phyloP scores from a whole-genome alignment of 2,113 vertebrate genomes.

The Phodopus roborovskii region DNA sequence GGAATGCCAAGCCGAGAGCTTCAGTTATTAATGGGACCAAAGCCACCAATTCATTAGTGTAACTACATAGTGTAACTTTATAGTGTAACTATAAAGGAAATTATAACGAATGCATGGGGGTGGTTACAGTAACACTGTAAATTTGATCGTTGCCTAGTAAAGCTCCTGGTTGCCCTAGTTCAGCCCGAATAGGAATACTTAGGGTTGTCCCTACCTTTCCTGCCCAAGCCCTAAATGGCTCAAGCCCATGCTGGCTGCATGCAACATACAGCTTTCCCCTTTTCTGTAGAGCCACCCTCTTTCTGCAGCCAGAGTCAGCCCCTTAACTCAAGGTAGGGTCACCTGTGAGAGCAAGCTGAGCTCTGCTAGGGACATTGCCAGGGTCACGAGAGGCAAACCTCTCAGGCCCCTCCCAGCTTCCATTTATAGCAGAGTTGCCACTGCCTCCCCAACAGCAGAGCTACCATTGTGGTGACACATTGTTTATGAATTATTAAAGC shows the following conservation, averaged over 20 bases:
- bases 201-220: neutral
- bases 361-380: too few species aligned
- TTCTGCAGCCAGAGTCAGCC: too few species aligned
- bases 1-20: neutral
- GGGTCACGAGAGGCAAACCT: too few species aligned
- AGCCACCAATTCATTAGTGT: neutral
- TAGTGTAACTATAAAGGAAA: neutral
- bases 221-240: neutral
- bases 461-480: too few species aligned
- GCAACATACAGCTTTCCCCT: too few species aligned
- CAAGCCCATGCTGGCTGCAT: too few species aligned
- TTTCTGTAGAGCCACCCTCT: too few species aligned
- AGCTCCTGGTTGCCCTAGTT: neutral
- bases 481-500: too few species aligned
- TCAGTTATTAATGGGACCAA: neutral
- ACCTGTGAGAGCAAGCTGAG: too few species aligned
- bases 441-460: neutral
- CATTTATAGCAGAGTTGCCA: neutral
- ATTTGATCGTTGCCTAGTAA: neutral
- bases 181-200: neutral
- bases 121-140: neutral
- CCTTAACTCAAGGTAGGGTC: too few species aligned
- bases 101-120: neutral
- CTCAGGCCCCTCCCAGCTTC: too few species aligned
- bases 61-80: too few species aligned